Evolutionary conservation across 2,797 vertebrate genomes (phyloP), one percentile per base, ranked within the genome.

Genomic region (Bovichtus diacanthus): DNA sequence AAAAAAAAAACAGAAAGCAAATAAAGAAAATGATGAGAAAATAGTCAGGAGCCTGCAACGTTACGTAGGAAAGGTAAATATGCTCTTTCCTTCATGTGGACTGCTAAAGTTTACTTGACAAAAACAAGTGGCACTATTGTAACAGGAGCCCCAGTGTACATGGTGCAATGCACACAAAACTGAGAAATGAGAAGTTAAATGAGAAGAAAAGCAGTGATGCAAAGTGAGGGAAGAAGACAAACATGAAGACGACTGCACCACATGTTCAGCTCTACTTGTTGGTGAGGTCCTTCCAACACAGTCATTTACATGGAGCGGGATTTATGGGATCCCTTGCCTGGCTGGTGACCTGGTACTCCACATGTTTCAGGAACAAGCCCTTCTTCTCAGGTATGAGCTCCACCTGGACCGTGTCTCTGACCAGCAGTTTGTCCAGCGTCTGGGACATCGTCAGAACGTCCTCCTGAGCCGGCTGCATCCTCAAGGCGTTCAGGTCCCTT

Each of bases 351-450:
- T 99, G 97, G 44, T 99, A 99, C 65, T 99, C 98, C 93, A 99
- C 98, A 25, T 99, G 97, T 91, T 99, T 99, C 61, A 99, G 96
- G 79, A 99, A 99, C 80, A 99, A 94, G 18, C 98, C 98, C 81
- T 98, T 99, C 95, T 99, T 99, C 95, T 99, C 98, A 0, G 97
- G 98, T 70, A 97, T 97, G 71, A 99, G 96, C 90, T 98, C 97
- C 92, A 99, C 96, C 85, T 96, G 95, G 80, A 99, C 95, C 0
- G 91, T 93, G 69, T 99, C 97, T 47, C 94, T 93, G 84, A 90
- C 93, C 94, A 98, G 91, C 73, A 99, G 95, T 69, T 96, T 95
- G 74, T 95, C 94, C 60, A 99, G 92, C n/a, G 95, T 98, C 85
- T 94, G 90, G 21, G 95, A 86, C 73, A 99, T 83, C 53, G 95